Percentiles rank a stretch among this genome's conserved stretches.
Evolutionary conservation across 2,113 vertebrate genomes (phyloP).

Genomic region (Brienomyrus longianalis): DNA sequence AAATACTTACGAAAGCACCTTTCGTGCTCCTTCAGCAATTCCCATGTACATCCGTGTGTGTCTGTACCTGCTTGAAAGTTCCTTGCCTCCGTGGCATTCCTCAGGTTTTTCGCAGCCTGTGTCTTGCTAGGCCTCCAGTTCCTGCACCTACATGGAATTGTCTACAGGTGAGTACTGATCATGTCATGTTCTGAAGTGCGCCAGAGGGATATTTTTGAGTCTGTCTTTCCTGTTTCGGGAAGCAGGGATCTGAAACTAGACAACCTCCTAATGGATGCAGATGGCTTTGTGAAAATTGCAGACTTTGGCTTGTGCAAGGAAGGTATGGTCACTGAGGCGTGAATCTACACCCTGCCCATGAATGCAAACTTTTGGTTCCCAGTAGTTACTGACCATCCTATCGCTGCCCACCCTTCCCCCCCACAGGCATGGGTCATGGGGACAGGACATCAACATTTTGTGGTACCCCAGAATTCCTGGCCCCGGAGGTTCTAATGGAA

Average conservation of each 20-base stretch:
- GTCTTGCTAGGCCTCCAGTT: constrained; percentile 92
- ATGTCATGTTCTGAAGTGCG: not conserved
- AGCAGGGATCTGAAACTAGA: constrained; percentile 89
- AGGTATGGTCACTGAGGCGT: constrained; percentile 59
- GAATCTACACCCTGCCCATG: not conserved
- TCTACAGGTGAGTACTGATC: constrained; percentile 75
- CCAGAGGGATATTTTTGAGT: not conserved
- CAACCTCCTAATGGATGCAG: constrained; percentile 85
- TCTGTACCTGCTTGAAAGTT: not conserved
- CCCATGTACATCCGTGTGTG: not conserved
- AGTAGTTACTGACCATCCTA: not conserved
- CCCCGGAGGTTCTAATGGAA: constrained; percentile 88
- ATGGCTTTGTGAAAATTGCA: constrained; percentile 89
- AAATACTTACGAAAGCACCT: not conserved
- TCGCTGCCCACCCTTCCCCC: not conserved
- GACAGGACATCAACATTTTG: constrained; percentile 93
- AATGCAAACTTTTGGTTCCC: not conserved
- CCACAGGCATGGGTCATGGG: constrained; percentile 83
- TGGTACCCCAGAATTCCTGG: constrained; percentile 91
- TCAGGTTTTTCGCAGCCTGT: constrained; percentile 89
- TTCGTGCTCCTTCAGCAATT: not conserved
- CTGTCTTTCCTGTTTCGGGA: not conserved
- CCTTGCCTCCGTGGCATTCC: not conserved
- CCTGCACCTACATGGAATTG: constrained; percentile 84
- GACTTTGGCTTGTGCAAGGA: constrained; percentile 97